Evolutionary conservation across 1,140 invertebrate species (phyloP), one percentile per base, ranked within the genome.

Genomic region (Apis florea): DNA sequence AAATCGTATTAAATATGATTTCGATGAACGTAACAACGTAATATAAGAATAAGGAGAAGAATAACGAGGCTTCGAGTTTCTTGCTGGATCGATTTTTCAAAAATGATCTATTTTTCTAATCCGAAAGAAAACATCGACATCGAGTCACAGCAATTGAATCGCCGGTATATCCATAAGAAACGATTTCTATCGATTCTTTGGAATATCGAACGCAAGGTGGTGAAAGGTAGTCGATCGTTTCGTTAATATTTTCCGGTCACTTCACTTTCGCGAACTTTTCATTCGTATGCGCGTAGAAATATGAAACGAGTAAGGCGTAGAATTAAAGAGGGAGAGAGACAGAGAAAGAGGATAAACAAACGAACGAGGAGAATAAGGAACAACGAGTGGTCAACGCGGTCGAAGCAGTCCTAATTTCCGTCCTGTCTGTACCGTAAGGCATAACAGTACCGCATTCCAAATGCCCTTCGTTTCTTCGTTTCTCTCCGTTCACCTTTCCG

Each of bases 381-480:
- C 40, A 40, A 40, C 31, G n/a, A 63, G 61, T 80, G 72, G 53
- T 66, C 73, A 78, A 77, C 54, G 80, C n/a, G 78, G 84, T 84
- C 89, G 89, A 89, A 89, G 88, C 89, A 92, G 92, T 93, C 92
- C 92, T 93, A 93, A 93, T 93, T 93, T 93, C 90, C 92, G 92
- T 93, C 89, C 86, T 86, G 87, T 88, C 90, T 85, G 74, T 92
- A 93, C 92, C 92, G 92, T 92, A 92, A 92, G 92, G 89, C 84
- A 92, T 93, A 93, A 93, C 92, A 93, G 92, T 93, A 93, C 89
- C 88, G 91, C 92, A 93, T 93, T 93, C 92, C 90, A 84, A 89
- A 90, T 92, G 91, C 92, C 92, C 92, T 93, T 92, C 91, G 92
- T 88, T 88, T 87, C 89, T 90, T 90, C 90, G 84, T 89, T 90